phyloP scores from a whole-genome alignment of 1,140 invertebrate genomes.

The Drepana arcuata region DNA sequence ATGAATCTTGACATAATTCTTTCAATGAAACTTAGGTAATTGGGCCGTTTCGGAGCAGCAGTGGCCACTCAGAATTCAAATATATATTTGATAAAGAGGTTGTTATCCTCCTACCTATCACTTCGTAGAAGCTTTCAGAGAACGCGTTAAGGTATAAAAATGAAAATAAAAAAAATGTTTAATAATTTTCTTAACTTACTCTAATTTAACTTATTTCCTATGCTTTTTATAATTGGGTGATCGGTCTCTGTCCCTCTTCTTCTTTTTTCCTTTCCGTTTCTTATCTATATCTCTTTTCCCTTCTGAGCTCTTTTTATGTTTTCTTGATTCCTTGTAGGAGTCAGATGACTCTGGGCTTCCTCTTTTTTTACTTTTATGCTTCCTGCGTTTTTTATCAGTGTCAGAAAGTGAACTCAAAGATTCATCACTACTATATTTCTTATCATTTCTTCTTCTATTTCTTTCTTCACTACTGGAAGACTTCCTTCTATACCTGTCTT shows the following conservation, averaged over 20 bases:
- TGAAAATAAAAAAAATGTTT: no score
- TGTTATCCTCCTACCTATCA: no score
- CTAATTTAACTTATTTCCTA: slow-evolving; percentile 41
- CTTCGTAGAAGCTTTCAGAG: no score
- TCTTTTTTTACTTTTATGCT: slow-evolving; percentile 8
- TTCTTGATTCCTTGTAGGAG: slow-evolving; percentile 21
- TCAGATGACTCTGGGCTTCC: slow-evolving; percentile 7
- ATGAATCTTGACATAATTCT: no score
- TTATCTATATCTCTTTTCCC: slow-evolving; percentile 62
- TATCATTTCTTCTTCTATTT: slow-evolving; percentile 23
- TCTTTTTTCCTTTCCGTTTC: slow-evolving; percentile 68
- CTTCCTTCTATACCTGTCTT: slow-evolving; percentile 11
- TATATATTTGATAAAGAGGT: no score
- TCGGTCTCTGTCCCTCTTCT: slow-evolving; percentile 63
- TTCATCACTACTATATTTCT: slow-evolving; percentile 50
- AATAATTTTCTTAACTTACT: no score
- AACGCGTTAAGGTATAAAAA: no score
- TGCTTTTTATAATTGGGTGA: slow-evolving; percentile 58
- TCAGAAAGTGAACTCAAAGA: slow-evolving; percentile 54
- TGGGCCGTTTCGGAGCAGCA: no score
- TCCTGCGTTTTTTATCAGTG: slow-evolving; percentile 4
- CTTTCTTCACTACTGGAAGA: slow-evolving; percentile 18
- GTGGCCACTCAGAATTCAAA: no score
- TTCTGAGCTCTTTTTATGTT: slow-evolving; percentile 31
- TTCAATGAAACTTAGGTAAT: no score